Conservation (phyloP, 2,888 invertebrate species). For the Plusia festucae region DNA sequence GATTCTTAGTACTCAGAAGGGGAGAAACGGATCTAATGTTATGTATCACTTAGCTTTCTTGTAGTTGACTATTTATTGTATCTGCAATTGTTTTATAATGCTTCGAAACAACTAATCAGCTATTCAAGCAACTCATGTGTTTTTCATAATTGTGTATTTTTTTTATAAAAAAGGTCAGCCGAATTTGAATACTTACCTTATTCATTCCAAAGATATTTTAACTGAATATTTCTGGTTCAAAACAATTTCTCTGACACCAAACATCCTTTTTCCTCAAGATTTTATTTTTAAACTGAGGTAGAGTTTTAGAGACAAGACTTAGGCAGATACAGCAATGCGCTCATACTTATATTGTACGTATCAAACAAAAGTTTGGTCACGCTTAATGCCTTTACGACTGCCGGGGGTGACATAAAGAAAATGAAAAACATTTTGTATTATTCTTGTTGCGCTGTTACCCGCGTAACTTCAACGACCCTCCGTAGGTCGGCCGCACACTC, state of each 20-base stretch:
- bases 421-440: slow-evolving; percentile 94
- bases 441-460: slow-evolving; percentile 89
- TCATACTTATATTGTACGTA: slow-evolving; percentile 87
- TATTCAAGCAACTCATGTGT: neutral
- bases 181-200: too few relatives aligned
- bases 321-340: slow-evolving; percentile 71
- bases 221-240: neutral
- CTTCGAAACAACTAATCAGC: neutral
- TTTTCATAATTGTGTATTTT: neutral
- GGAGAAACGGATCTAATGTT: slow-evolving; percentile 23
- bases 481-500: slow-evolving; percentile 69
- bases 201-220: too few relatives aligned
- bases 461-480: slow-evolving; percentile 85
- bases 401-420: slow-evolving; percentile 96
- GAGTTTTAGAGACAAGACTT: slow-evolving; percentile 39
- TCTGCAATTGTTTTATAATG: neutral
- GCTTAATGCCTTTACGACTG: slow-evolving; percentile 96
- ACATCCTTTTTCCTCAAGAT: slow-evolving; percentile 4
- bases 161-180: too few relatives aligned
- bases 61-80: neutral
- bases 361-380: slow-evolving; percentile 93
- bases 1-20: slow-evolving; percentile 46
- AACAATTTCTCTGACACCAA: neutral
- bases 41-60: slow-evolving; percentile 21
- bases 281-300: slow-evolving; percentile 44